Evolutionary conservation across 1,140 invertebrate genomes (phyloP), one percentile per base, ranked within the genome.

Genomic region (Neotoxoptera formosana): DNA sequence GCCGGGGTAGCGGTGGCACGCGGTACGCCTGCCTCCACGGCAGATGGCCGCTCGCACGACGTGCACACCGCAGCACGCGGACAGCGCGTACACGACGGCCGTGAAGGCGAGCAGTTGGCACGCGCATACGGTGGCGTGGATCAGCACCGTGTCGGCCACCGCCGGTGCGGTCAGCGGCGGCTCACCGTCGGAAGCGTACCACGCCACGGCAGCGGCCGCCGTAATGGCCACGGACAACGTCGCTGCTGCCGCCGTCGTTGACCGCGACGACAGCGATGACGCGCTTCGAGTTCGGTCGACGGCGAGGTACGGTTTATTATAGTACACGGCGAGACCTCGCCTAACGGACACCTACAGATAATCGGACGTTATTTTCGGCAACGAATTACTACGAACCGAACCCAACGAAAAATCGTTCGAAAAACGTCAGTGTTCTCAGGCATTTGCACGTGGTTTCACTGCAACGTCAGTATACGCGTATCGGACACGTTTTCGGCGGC

Each of bases 11-110:
- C 36, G 23, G 17, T 41, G 48, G n/a, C 17, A 14, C 4, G 36
- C 88, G 21, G 51, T 34, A 8, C 47, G 86, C 34, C 45, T 88
- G 53, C 36, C 89, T 14, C 23, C 36, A 11, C 21, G 8, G 88
- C 20, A 30, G 14, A 7, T 41, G 36, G 51, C 21, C 21, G 51
- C 23, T 1, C 36, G 89, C 45, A 81, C 20, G 23, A 91, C 23
- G 60, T 34, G 45, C 6, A 93, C 76, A 45, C 81, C 91, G 23
- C 76, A 23, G 47, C 48, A n/a, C 23, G 76, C 48, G 76, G 67
- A 93, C 48, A 93, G 11, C 34, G 76, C 81, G 81, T 93, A 93
- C 45, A 53, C 91, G 81, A 93, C 23, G 6, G 81, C 91, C 45
- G 76, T 34, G 30, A 93, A 84, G 34, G 81, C 91, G 4, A 48